These are phyloP conservation scores for Spinus olivaceus DNA, from an alignment of 2,797 vertebrate genomes.

Conservation along the genomic window DNA sequence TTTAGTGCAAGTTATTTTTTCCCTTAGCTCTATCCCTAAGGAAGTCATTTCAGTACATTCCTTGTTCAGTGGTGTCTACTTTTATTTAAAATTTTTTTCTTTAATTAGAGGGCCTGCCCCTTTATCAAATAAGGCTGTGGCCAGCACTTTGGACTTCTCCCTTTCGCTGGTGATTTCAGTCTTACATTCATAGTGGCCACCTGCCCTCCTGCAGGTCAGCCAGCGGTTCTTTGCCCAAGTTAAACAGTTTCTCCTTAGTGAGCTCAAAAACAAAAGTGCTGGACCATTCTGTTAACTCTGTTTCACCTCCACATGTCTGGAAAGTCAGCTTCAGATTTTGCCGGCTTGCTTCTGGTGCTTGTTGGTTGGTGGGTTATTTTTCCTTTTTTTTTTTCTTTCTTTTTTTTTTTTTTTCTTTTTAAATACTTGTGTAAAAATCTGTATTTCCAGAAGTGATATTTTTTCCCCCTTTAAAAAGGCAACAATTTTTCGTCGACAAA, in stretches of 20 bases:
- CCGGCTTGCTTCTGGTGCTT: constrained; percentile 48
- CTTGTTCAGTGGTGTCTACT: constrained; percentile 99
- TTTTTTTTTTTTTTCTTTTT: not conserved
- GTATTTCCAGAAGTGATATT: constrained; percentile 59
- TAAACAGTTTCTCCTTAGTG: constrained; percentile 74
- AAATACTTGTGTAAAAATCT: constrained; percentile 5
- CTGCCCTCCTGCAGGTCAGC: constrained; percentile 69
- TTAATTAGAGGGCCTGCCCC: constrained; percentile 95
- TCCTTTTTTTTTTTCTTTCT: not conserved
- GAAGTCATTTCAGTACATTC: constrained; percentile 99
- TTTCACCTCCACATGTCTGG: constrained; percentile 22
- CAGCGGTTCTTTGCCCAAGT: constrained; percentile 74
- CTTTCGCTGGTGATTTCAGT: constrained; percentile 98
- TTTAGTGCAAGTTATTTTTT: constrained; percentile 99
- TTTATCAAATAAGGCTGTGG: constrained; percentile 93
- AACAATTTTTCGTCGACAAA: constrained; percentile 46
- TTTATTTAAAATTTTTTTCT: constrained; percentile 78
- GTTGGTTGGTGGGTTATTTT: not conserved
- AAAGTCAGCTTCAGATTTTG: constrained; percentile 5
- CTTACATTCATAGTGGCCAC: constrained; percentile 83
- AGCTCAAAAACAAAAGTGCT: constrained; percentile 79
- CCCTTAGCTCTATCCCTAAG: constrained; percentile 94
- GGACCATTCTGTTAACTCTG: constrained; percentile 65
- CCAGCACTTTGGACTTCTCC: constrained; percentile 93
- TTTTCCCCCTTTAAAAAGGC: constrained; percentile 23